These are phyloP conservation scores for Aplysia californica DNA, from an alignment of 1,140 invertebrate species.

Conservation along the genomic window DNA sequence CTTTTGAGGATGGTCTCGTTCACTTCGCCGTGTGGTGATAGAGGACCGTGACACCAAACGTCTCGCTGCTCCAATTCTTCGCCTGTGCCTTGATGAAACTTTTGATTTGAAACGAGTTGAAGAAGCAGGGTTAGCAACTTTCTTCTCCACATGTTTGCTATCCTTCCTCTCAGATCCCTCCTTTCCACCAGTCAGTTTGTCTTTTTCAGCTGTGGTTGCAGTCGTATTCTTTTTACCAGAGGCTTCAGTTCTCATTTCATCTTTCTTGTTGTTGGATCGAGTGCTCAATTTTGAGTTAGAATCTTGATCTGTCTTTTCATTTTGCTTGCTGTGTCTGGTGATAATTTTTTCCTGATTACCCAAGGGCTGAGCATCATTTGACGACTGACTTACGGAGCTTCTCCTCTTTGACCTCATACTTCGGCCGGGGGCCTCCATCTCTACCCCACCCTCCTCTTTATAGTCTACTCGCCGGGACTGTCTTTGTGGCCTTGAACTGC, in stretches of 20 bases:
- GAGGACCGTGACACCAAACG: no score
- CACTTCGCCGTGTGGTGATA: no score
- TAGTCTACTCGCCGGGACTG: conserved; percentile 1
- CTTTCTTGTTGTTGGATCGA: background rate
- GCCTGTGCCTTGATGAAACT: no score
- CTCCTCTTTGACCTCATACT: background rate
- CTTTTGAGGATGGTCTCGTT: no score
- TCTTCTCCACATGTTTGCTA: no score
- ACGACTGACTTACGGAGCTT: background rate
- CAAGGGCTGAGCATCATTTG: background rate
- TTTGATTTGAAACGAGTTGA: no score
- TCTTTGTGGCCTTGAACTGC: background rate
- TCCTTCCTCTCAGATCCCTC: no score
- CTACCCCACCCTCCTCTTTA: background rate
- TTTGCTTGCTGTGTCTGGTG: background rate
- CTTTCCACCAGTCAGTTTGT: no score
- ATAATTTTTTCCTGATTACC: conserved; percentile 5
- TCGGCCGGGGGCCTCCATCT: background rate
- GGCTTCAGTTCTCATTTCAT: background rate
- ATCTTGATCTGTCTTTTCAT: background rate
- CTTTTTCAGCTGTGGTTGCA: no score
- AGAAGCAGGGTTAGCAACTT: no score
- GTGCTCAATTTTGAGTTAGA: background rate
- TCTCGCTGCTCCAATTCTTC: no score
- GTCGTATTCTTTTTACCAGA: background rate